Percentiles rank a stretch among this genome's conserved stretches.
Conservation (phyloP, 2,797 vertebrate species). For the Tiaroga cobitis region DNA sequence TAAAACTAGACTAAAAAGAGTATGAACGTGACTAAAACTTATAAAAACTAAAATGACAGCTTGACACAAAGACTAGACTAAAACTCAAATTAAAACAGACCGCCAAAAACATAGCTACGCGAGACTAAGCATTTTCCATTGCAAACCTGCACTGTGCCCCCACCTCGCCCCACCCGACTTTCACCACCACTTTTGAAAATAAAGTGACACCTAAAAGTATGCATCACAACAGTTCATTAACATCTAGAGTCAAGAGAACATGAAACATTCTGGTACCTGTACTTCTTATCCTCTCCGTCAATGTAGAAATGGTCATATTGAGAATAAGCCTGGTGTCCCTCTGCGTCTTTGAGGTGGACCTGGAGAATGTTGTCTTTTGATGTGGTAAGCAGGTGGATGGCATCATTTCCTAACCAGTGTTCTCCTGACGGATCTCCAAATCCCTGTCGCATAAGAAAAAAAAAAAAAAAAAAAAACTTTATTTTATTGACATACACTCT, state of each 20-base stretch:
- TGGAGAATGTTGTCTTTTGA: slow-evolving; percentile 78
- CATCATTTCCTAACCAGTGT: slow-evolving; percentile 86
- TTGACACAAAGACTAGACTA: too few species aligned
- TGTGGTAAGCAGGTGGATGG: slow-evolving; percentile 81
- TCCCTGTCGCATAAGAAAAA: slow-evolving; percentile 73
- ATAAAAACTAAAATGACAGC: too few species aligned
- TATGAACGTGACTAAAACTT: too few species aligned
- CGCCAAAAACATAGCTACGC: too few species aligned
- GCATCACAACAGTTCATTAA: neutral
- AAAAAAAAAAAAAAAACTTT: slow-evolving; percentile 10
- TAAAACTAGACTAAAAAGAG: too few species aligned
- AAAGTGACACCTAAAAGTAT: neutral
- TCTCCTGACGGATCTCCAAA: slow-evolving; percentile 83
- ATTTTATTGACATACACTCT: neutral
- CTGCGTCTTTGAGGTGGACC: slow-evolving; percentile 79
- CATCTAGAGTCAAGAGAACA: neutral
- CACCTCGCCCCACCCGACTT: neutral
- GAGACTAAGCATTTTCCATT: neutral
- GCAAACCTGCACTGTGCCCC: neutral
- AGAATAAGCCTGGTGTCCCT: slow-evolving; percentile 81
- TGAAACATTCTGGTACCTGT: slow-evolving; percentile 72
- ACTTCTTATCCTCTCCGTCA: slow-evolving; percentile 79
- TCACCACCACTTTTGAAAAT: neutral
- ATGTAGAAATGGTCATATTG: slow-evolving; percentile 81
- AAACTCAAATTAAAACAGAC: too few species aligned